Evolutionary conservation across 2,797 vertebrate species (phyloP).

Genomic region (Thamnophis elegans): DNA sequence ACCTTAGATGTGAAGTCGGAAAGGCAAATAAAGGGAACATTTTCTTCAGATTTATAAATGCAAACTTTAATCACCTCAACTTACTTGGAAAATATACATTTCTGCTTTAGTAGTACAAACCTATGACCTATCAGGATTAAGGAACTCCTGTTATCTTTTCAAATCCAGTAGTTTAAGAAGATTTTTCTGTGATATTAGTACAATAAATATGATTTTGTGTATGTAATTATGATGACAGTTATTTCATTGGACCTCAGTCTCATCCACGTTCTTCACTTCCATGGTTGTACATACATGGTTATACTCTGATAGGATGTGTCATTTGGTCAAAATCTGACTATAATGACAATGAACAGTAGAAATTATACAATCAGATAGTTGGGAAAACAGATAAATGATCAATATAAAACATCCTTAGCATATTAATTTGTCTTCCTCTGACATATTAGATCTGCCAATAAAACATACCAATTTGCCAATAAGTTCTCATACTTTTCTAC

Average conservation of each 20-base stretch:
- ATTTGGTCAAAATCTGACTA: neutral
- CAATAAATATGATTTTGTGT: neutral
- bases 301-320: neutral
- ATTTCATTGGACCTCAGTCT: neutral
- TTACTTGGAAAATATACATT: neutral
- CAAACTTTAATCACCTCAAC: neutral
- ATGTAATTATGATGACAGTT: neutral
- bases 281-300: neutral
- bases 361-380: neutral
- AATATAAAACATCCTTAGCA: neutral
- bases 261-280: neutral
- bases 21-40: neutral
- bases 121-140: neutral
- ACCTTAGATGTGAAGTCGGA: neutral
- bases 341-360: neutral
- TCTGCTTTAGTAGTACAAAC: neutral
- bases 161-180: neutral
- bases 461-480: neutral
- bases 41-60: neutral
- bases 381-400: slow-evolving; percentile 2
- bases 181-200: neutral
- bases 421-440: neutral
- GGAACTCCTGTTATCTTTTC: neutral
- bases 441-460: neutral
- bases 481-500: slow-evolving; percentile 1